Evolutionary conservation across 2,113 vertebrate species (phyloP), one percentile per base, ranked within the genome.

Genomic region (Anas platyrhynchos): DNA sequence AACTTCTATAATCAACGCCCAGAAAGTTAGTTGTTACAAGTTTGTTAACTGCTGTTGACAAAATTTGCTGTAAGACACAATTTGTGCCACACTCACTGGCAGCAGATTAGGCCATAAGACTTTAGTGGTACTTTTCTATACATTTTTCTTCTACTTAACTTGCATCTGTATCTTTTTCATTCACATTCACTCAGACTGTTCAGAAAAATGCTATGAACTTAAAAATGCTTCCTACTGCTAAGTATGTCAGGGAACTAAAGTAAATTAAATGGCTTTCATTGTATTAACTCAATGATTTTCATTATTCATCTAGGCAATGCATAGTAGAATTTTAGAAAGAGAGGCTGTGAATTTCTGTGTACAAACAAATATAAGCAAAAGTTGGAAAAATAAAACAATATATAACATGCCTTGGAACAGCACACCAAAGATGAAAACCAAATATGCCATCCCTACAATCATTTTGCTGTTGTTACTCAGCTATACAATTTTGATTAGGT

Each of bases 401-500:
- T 11, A 34, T 58, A 62, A 78, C 25, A 71, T 22, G 6, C 56
- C 77, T 87, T 76, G 14, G 16, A 89, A 62, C 55, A 69, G 46
- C 52, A 11, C 36, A 50, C 6, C 23, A 36, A 72, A 91, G 58
- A 71, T 59, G 48, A 80, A 95, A 72, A 87, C 54, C 3, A 38
- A 66, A 81, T 91, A 76, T 91, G 6, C 46, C 26, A 63, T 67
- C n/a, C 16, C 21, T 6, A 16, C 22, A 76, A 55, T 86, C 23
- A 79, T 92, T 93, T 68, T 81, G 26, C 12, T 88, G 27, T 72
- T 95, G 38, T 34, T 84, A 58, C 26, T 82, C 78, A 55, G 16
- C n/a, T 84, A 14, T 63, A 65, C 21, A 10, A 77, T 88, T 92
- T 85, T 92, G 87, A 94, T 95, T 92, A 78, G 65, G 16, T 77